Evolutionary conservation across 2,797 vertebrate genomes (phyloP).

Genomic region (Spondyliosoma cantharus): DNA sequence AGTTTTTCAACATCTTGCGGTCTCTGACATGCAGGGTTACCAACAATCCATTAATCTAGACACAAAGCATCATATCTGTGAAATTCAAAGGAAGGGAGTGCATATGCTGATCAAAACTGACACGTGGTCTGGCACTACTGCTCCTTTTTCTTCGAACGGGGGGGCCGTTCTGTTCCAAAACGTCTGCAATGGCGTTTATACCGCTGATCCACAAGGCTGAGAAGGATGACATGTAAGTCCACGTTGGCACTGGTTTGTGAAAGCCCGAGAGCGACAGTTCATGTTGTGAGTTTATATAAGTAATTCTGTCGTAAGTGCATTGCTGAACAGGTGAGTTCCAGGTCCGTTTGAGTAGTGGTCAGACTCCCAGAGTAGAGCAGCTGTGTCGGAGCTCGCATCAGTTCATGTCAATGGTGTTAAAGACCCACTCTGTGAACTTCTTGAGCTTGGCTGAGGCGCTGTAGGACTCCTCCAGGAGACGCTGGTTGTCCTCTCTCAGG

Average conservation of each 20-base stretch:
- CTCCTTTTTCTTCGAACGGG: slow-evolving; percentile 45
- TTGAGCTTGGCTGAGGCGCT: slow-evolving; percentile 96
- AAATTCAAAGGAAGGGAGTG: slow-evolving; percentile 51
- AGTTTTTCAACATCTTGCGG: slow-evolving; percentile 44
- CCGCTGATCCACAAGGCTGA: slow-evolving; percentile 53
- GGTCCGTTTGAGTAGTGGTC: slow-evolving; percentile 62
- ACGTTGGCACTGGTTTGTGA: slow-evolving; percentile 65
- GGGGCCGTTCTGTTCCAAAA: slow-evolving; percentile 7
- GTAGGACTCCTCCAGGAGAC: slow-evolving; percentile 96
- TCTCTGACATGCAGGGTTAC: slow-evolving; percentile 72
- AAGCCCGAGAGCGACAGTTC: slow-evolving; percentile 28
- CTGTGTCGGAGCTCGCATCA: slow-evolving; percentile 71
- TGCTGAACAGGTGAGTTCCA: slow-evolving; percentile 36
- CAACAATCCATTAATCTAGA: slow-evolving; percentile 42
- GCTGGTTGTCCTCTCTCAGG: slow-evolving; percentile 88
- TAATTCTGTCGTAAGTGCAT: slow-evolving; percentile 23
- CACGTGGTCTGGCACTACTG: slow-evolving; percentile 17
- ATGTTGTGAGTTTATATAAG: slow-evolving; percentile 8
- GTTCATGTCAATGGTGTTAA: slow-evolving; percentile 99
- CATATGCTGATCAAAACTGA: slow-evolving; percentile 71
- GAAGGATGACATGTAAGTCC: slow-evolving; percentile 41
- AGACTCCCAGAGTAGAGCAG: slow-evolving; percentile 45
- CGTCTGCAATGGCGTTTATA: slow-evolving; percentile 33
- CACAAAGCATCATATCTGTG: slow-evolving; percentile 41
- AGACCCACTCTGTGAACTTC: slow-evolving; percentile 99